Evolutionary conservation across 2,888 invertebrate genomes (phyloP).

Genomic region (Drosophila formosana): DNA sequence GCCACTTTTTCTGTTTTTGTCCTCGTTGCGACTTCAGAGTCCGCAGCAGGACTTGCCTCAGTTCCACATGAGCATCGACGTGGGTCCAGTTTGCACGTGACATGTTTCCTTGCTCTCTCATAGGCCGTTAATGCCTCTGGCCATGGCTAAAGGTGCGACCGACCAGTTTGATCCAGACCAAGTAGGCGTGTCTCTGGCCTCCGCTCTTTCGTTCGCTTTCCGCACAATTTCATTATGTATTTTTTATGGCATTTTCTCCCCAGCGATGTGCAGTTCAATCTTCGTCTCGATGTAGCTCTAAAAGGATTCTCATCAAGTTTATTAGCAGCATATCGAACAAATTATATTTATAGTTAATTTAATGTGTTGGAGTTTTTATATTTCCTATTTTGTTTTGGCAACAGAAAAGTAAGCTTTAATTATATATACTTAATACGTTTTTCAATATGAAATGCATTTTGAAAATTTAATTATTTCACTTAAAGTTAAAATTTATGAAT

Average conservation of each 20-base stretch:
- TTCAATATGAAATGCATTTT: too few relatives aligned
- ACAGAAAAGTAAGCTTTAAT: too few relatives aligned
- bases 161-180: background rate
- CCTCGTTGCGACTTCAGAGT: background rate
- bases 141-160: slow-evolving; percentile 32
- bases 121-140: slow-evolving; percentile 38
- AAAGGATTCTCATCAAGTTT: too few relatives aligned
- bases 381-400: too few relatives aligned
- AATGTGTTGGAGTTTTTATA: too few relatives aligned
- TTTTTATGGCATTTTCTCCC: slow-evolving; percentile 46
- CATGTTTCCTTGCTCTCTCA: slow-evolving; percentile 43
- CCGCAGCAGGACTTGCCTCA: background rate
- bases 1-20: slow-evolving; percentile 20
- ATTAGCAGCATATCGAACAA: too few relatives aligned
- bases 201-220: slow-evolving; percentile 34
- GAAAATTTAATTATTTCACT: too few relatives aligned
- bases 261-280: slow-evolving; percentile 22
- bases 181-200: slow-evolving; percentile 16
- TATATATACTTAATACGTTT: too few relatives aligned
- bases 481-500: too few relatives aligned
- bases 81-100: slow-evolving; percentile 46
- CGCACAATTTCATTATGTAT: slow-evolving; percentile 70
- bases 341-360: too few relatives aligned
- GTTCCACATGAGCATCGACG: background rate
- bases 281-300: too few relatives aligned